A percentile compares a stretch with the other conserved stretches of the same genome.
Evolutionary conservation across 2,113 vertebrate species (phyloP).

Genomic region (Paratilapia polleni): DNA sequence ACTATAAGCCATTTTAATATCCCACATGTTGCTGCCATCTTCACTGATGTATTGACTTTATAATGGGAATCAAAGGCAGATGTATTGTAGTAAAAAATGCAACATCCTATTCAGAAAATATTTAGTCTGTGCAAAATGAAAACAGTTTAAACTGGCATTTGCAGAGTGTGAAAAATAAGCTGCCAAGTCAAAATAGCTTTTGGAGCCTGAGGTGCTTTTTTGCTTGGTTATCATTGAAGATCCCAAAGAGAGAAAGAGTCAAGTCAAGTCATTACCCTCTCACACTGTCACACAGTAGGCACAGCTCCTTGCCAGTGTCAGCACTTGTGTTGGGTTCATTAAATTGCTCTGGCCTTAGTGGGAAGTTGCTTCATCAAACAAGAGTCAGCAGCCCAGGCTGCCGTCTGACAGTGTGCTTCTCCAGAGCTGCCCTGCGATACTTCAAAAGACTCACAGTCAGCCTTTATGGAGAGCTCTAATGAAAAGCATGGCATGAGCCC

Average conservation of each 20-base stretch:
- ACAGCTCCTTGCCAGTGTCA: constrained; percentile 52
- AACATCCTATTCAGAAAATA: background rate
- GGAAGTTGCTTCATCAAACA: constrained; percentile 74
- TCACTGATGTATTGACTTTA: background rate
- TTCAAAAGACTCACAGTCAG: constrained; percentile 69
- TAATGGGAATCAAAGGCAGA: background rate
- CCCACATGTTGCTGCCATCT: background rate
- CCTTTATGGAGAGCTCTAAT: constrained; percentile 60
- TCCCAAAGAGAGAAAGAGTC: constrained; percentile 47
- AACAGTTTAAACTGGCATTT: constrained; percentile 10
- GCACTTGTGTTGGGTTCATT: constrained; percentile 64
- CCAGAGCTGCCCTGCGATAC: constrained; percentile 55
- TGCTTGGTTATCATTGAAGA: constrained; percentile 32
- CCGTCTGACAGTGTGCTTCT: constrained; percentile 54
- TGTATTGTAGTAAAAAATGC: background rate
- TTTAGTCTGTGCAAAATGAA: constrained; percentile 10
- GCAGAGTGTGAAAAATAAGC: constrained; percentile 13
- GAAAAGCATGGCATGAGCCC: constrained; percentile 65
- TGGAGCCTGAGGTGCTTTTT: constrained; percentile 21
- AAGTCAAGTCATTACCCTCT: constrained; percentile 49
- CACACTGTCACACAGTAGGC: constrained; percentile 38
- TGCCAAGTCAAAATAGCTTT: background rate
- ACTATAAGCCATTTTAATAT: background rate
- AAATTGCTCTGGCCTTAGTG: constrained; percentile 45
- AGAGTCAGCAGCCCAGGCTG: constrained; percentile 54